Evolutionary conservation across 2,113 vertebrate genomes (phyloP).

Genomic region (human): GRCh38 chr19:38771501-38772000

Average conservation of each 20-base stretch:
- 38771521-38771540: background rate
- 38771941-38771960: constrained; percentile 80
- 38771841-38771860: constrained; percentile 49
- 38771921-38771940: constrained; percentile 80
- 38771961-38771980: constrained; percentile 84
- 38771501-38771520: background rate
- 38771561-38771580: no score
- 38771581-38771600: background rate
- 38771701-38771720: background rate
- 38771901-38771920: constrained; percentile 85
- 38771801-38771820: accelerated
- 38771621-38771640: no score
- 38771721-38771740: background rate
- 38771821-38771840: constrained; percentile 9
- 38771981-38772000: background rate
- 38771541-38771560: background rate
- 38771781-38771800: background rate
- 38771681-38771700: no score
- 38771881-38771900: constrained; percentile 81
- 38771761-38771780: background rate
- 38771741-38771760: no score
- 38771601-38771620: background rate
- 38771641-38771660: no score
- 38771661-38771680: background rate
- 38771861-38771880: constrained; percentile 86